Percentiles rank a stretch among this genome's conserved stretches.
Evolutionary conservation across 2,888 invertebrate genomes (phyloP).

Genomic region (Sarcophaga caerulescens): DNA sequence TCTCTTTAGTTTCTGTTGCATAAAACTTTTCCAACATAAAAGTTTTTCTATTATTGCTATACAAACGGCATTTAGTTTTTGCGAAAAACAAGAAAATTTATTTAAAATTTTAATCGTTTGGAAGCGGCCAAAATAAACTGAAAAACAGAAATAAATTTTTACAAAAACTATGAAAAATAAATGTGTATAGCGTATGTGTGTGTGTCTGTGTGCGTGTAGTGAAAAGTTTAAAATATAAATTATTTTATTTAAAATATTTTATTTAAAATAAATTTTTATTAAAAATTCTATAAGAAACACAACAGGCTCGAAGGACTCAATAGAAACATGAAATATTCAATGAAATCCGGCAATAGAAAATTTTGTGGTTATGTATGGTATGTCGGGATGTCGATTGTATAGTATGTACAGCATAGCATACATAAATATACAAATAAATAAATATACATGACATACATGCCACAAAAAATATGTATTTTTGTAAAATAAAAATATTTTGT

Average conservation of each 20-base stretch:
- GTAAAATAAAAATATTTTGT: too few species aligned
- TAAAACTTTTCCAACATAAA: not conserved
- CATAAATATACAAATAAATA: conserved; percentile 16
- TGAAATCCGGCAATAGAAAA: too few species aligned
- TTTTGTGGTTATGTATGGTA: too few species aligned
- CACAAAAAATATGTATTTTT: too few species aligned
- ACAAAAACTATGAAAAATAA: not conserved
- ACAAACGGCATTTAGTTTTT: not conserved
- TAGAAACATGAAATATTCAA: conserved; percentile 24
- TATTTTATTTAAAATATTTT: conserved; percentile 62
- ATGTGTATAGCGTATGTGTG: too few species aligned
- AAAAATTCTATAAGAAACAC: conserved; percentile 62
- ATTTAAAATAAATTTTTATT: conserved; percentile 62
- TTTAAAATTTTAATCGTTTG: too few species aligned
- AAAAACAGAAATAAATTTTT: not conserved
- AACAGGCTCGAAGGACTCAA: conserved; percentile 61
- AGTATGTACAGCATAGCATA: too few species aligned
- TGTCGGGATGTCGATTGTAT: too few species aligned
- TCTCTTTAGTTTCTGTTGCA: not conserved
- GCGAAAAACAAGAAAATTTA: too few species aligned
- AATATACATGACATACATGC: too few species aligned
- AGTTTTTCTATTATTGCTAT: conserved; percentile 31
- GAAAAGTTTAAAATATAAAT: conserved; percentile 54
- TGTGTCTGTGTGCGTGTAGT: not conserved
- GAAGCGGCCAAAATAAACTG: not conserved